These are phyloP conservation scores for Neodon shergylaensis DNA, from an alignment of 2,113 vertebrate species.

Conservation along the genomic window DNA sequence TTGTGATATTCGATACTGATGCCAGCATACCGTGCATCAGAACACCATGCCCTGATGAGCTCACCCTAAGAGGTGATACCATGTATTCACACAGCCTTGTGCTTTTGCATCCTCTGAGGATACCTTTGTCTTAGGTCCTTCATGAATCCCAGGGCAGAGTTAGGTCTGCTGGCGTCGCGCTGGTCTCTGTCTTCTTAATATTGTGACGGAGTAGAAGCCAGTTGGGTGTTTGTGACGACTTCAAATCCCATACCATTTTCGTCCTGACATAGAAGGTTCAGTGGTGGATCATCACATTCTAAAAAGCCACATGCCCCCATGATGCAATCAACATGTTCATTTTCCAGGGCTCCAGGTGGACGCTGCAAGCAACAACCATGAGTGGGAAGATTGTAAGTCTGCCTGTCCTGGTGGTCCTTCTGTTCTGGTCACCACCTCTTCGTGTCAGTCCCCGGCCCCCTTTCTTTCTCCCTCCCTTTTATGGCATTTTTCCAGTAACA, in stretches of 20 bases:
- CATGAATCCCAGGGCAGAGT: background rate
- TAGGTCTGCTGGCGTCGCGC: fast-evolving
- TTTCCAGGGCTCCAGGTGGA: slow-evolving; percentile 96
- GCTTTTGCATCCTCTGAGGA: background rate
- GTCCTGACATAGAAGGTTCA: background rate
- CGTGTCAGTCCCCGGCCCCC: background rate
- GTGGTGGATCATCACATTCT: background rate
- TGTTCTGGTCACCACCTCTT: background rate
- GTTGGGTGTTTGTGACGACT: background rate
- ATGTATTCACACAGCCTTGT: background rate
- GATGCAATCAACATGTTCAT: slow-evolving; percentile 23
- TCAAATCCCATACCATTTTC: background rate
- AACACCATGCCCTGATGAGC: too few relatives aligned
- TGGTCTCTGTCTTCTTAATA: background rate
- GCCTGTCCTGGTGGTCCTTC: too few relatives aligned
- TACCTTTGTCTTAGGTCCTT: background rate
- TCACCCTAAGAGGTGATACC: background rate
- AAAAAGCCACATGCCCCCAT: background rate
- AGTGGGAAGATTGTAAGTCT: slow-evolving; percentile 92
- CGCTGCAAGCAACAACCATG: slow-evolving; percentile 95
- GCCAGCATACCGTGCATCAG: background rate
- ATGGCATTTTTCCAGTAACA: background rate
- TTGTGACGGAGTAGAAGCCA: background rate
- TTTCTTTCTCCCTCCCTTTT: background rate
- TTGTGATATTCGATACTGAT: background rate